phyloP scores from a whole-genome alignment of 2,797 vertebrate genomes.

The Varecia variegata region DNA sequence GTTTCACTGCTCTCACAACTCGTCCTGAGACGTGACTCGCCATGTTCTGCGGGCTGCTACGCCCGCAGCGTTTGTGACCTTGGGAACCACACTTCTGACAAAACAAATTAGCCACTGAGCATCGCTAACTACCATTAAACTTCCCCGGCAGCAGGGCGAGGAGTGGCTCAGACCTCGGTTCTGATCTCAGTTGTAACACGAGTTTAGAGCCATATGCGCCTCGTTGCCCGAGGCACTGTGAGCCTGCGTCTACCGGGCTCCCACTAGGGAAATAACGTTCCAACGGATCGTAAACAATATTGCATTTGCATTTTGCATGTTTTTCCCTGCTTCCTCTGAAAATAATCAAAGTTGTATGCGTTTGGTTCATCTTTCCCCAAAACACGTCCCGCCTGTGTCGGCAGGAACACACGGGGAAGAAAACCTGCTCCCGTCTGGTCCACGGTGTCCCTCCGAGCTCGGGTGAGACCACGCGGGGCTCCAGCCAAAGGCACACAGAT shows the following conservation, averaged over 20 bases:
- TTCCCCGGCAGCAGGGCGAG: background rate
- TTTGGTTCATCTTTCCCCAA: background rate
- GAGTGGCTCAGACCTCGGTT: background rate
- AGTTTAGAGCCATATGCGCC: background rate
- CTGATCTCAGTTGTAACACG: background rate
- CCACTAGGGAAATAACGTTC: background rate
- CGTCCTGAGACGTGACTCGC: background rate
- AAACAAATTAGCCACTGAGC: background rate
- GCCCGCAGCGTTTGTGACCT: background rate
- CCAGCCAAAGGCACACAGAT: background rate
- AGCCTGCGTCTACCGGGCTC: background rate
- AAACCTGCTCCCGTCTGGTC: background rate
- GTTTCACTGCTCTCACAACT: background rate
- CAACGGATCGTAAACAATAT: rapidly evolving
- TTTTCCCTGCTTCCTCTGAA: background rate
- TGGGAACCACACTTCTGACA: background rate
- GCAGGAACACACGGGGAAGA: rapidly evolving
- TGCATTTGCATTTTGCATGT: background rate
- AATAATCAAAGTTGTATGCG: background rate
- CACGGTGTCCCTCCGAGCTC: rapidly evolving
- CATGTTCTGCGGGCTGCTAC: background rate
- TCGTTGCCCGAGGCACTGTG: rapidly evolving
- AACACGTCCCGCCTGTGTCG: background rate
- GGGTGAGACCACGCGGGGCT: rapidly evolving
- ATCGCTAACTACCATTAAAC: background rate